These are phyloP conservation scores for Campopleginae sp. DNA, from an alignment of 2,888 invertebrate genomes.

Conservation along the genomic window DNA sequence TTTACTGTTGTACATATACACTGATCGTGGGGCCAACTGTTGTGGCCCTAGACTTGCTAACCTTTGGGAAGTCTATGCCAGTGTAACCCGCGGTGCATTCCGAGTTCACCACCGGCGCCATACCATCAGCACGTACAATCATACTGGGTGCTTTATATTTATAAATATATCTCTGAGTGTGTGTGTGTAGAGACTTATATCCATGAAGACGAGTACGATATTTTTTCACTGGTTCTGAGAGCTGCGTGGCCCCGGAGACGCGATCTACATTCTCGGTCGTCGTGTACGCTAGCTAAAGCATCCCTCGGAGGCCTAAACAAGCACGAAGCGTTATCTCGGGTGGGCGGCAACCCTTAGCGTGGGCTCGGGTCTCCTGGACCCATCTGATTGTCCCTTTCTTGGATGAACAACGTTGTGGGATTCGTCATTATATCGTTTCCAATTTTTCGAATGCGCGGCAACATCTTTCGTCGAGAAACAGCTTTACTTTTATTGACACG, in stretches of 20 bases:
- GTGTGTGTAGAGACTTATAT: neutral
- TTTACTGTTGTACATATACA: conserved; percentile 61
- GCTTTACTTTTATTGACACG: conserved; percentile 81
- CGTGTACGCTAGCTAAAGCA: conserved; percentile 75
- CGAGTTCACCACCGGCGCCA: conserved; percentile 31
- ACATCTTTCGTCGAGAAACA: conserved; percentile 70
- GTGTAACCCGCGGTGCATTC: conserved; percentile 62
- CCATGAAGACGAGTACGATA: neutral
- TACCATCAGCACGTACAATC: conserved; percentile 30
- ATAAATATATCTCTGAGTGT: neutral
- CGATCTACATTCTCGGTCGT: conserved; percentile 75
- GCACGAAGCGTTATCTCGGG: conserved; percentile 13
- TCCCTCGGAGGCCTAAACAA: conserved; percentile 58
- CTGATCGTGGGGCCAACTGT: conserved; percentile 80
- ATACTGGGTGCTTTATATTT: conserved; percentile 14
- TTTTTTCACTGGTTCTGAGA: conserved; percentile 27
- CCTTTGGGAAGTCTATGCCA: conserved; percentile 34
- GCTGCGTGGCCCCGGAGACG: conserved; percentile 61
- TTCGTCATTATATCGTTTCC: conserved; percentile 21
- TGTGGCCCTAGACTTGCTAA: conserved; percentile 63
- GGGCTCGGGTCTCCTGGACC: conserved; percentile 28
- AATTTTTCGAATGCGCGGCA: neutral
- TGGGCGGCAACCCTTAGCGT: neutral
- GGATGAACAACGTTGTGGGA: conserved; percentile 72
- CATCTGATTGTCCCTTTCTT: conserved; percentile 74